These are phyloP conservation scores for Cancer borealis DNA, from an alignment of 2,888 invertebrate species.

Conservation along the genomic window DNA sequence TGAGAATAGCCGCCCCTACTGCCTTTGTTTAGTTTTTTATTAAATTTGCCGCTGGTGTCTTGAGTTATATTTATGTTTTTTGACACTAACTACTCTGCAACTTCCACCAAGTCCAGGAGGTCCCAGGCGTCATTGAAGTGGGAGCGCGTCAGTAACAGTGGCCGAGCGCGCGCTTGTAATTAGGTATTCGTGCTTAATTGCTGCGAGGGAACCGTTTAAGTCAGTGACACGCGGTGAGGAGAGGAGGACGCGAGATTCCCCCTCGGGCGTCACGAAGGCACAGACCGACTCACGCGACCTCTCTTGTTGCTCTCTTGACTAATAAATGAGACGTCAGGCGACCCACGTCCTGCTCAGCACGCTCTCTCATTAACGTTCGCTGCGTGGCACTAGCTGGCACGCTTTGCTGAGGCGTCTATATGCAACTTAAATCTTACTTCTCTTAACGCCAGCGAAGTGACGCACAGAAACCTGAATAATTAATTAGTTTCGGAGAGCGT, in stretches of 20 bases:
- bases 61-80: constrained; percentile 58
- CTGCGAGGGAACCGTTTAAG: constrained; percentile 56
- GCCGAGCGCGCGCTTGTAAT: constrained; percentile 56
- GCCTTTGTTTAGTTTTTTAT: constrained; percentile 73
- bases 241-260: constrained; percentile 20
- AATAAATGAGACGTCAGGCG: constrained; percentile 66
- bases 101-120: background rate
- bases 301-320: constrained; percentile 53
- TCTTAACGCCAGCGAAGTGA: constrained; percentile 44
- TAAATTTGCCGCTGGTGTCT: constrained; percentile 47
- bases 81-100: constrained; percentile 14
- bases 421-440: background rate
- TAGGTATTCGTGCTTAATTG: constrained; percentile 70
- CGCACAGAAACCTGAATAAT: constrained; percentile 49
- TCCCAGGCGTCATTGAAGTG: background rate
- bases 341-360: constrained; percentile 33
- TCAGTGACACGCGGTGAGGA: constrained; percentile 47
- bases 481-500: constrained; percentile 16
- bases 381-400: constrained; percentile 22
- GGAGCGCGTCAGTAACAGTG: constrained; percentile 23
- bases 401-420: background rate
- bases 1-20: constrained; percentile 71
- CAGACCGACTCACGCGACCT: constrained; percentile 51
- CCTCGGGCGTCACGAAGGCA: constrained; percentile 49
- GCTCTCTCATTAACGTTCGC: constrained; percentile 55